Evolutionary conservation across 2,113 vertebrate genomes (phyloP), one percentile per base, ranked within the genome.

Genomic region (Carassius auratus): DNA sequence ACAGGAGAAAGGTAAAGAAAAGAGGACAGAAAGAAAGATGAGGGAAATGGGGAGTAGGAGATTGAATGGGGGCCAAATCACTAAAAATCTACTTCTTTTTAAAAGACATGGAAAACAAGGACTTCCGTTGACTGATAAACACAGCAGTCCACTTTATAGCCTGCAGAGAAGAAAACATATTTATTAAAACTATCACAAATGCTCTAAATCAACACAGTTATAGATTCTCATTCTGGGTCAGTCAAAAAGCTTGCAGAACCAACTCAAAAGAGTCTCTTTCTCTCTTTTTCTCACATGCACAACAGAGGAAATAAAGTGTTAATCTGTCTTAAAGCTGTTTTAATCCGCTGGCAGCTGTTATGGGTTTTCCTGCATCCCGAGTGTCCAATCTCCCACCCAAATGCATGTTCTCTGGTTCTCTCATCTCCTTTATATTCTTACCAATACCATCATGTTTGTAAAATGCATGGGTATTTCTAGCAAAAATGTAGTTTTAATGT

Each of bases 311-410:
- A 30, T 79, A 50, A 75, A 75, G 55, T 79, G 52, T 79, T 79
- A 79, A 79, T 79, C 76, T 79, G 19, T 79, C 1, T 50, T 42
- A 79, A 79, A 79, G 55, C 76, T 42, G 57, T 79, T 62, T 79
- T 79, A 79, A 79, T 79, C 57, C 6, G 6, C 57, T 79, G 76
- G 76, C 76, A 79, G 76, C 76, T 79, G 76, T 79, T 79, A 8
- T 61, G 76, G 30, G 17, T 14, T 79, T 57, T 61, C 21, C 74
- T 30, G 0, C 45, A 76, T 55, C 50, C 74, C 7, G 48, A 55
- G 76, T 15, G 33, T 61, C 33, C 76, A 76, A 79, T 79, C 57
- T 79, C 17, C 76, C 26, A 61, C 30, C 30, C 52, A 78, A 57
- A 78, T 61, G 55, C 55, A 38, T 48, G n/a, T 42, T 13, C 42